These are phyloP conservation scores for Erythrolamprus reginae DNA, from an alignment of 2,113 vertebrate species.

Conservation along the genomic window DNA sequence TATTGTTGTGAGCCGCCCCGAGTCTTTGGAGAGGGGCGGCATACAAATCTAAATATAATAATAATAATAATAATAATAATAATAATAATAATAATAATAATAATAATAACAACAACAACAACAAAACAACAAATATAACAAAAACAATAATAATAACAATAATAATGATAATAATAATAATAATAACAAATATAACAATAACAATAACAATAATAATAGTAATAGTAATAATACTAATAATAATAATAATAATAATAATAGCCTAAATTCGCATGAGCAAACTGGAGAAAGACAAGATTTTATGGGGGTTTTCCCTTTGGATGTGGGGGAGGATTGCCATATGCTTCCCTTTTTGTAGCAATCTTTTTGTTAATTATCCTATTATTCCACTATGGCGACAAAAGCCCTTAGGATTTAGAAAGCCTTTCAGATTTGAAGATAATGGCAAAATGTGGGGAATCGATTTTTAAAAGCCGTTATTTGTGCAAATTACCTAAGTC, in stretches of 20 bases:
- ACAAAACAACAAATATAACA: no score
- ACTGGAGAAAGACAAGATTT: neutral
- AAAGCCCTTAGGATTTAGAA: neutral
- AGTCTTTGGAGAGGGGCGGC: no score
- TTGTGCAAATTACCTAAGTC: neutral
- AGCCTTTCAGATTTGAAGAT: neutral
- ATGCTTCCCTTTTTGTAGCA: neutral
- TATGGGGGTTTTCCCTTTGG: neutral
- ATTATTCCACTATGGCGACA: neutral
- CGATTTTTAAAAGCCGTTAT: neutral
- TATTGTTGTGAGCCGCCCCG: no score
- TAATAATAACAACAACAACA: no score
- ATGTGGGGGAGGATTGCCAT: neutral
- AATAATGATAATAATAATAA: no score
- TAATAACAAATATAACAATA: no score
- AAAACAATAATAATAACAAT: no score
- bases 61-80: no score
- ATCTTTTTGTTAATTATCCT: neutral
- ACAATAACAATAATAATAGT: no score
- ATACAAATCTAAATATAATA: no score
- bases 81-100: no score
- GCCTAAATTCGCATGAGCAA: neutral
- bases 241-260: neutral
- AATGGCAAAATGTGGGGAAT: neutral
- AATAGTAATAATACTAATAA: no score